Percentiles rank a stretch among this genome's conserved stretches.
phyloP scores from a whole-genome alignment of 1,140 invertebrate species.

The Cotesia glomerata region DNA sequence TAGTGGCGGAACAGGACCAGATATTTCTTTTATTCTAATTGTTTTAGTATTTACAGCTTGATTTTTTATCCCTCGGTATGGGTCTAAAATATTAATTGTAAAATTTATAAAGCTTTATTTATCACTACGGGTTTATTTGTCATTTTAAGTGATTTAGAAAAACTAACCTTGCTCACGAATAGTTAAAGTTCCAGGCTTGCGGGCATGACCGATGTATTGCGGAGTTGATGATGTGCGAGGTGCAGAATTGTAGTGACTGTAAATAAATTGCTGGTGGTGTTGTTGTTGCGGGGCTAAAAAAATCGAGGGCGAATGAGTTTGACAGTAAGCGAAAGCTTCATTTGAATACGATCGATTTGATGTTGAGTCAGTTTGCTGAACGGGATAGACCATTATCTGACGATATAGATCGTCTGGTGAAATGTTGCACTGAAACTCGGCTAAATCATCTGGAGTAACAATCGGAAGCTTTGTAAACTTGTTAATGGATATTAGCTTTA shows the following conservation, averaged over 20 bases:
- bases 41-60: slow-evolving; percentile 45
- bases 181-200: slow-evolving; percentile 26
- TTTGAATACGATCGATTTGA: slow-evolving; percentile 43
- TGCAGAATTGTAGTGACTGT: slow-evolving; percentile 48
- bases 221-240: slow-evolving; percentile 39
- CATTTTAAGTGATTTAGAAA: too few species aligned
- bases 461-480: neutral
- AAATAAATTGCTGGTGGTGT: slow-evolving; percentile 49
- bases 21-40: slow-evolving; percentile 30
- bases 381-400: slow-evolving; percentile 17
- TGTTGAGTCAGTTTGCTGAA: neutral
- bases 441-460: neutral
- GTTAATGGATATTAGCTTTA: neutral
- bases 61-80: slow-evolving; percentile 34
- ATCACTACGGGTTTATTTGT: too few species aligned
- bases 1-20: too few species aligned
- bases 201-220: slow-evolving; percentile 42
- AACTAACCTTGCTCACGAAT: slow-evolving; percentile 18
- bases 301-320: slow-evolving; percentile 31
- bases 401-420: neutral
- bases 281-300: slow-evolving; percentile 37
- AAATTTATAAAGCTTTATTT: too few species aligned
- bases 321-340: slow-evolving; percentile 38
- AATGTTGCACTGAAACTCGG: neutral
- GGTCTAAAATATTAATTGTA: slow-evolving; percentile 13